phyloP scores from a whole-genome alignment of 2,888 invertebrate genomes.

The Meganola albula region DNA sequence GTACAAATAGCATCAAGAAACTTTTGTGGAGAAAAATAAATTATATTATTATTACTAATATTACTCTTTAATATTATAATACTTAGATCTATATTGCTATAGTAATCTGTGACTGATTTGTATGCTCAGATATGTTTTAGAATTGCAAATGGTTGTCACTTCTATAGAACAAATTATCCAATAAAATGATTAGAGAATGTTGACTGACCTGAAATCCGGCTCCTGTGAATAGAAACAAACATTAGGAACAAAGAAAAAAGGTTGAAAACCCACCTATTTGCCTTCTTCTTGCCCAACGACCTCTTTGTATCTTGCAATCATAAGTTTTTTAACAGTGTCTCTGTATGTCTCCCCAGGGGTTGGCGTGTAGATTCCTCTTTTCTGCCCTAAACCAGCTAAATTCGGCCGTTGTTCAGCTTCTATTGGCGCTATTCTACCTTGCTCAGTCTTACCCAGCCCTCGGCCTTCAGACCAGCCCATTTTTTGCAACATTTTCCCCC shows the following conservation, averaged over 20 bases:
- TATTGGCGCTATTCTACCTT: slow-evolving; percentile 95
- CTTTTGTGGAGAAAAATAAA: too few species aligned
- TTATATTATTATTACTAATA: too few species aligned
- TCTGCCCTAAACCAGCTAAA: slow-evolving; percentile 92
- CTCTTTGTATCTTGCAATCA: slow-evolving; percentile 92
- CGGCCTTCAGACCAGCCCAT: slow-evolving; percentile 99
- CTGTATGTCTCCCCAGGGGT: slow-evolving; percentile 91
- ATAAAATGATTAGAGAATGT: slow-evolving; percentile 6
- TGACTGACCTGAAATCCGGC: slow-evolving; percentile 49
- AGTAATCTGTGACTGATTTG: too few species aligned
- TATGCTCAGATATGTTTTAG: too few species aligned
- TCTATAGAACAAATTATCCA: too few species aligned
- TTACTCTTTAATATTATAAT: too few species aligned
- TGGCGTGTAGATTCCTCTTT: slow-evolving; percentile 85
- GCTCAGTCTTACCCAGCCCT: slow-evolving; percentile 95
- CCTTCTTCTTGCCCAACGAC: slow-evolving; percentile 80
- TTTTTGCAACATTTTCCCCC: slow-evolving; percentile 95
- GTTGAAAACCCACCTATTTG: slow-evolving; percentile 57
- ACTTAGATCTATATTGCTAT: too few species aligned
- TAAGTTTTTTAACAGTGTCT: slow-evolving; percentile 92
- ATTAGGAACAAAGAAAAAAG: slow-evolving; percentile 27
- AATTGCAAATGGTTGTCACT: too few species aligned
- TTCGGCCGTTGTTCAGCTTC: slow-evolving; percentile 84
- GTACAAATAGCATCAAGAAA: too few species aligned
- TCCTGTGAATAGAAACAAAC: slow-evolving; percentile 39